phyloP scores from a whole-genome alignment of 92 coral and sea anemone species.

The Porites lobata region DNA sequence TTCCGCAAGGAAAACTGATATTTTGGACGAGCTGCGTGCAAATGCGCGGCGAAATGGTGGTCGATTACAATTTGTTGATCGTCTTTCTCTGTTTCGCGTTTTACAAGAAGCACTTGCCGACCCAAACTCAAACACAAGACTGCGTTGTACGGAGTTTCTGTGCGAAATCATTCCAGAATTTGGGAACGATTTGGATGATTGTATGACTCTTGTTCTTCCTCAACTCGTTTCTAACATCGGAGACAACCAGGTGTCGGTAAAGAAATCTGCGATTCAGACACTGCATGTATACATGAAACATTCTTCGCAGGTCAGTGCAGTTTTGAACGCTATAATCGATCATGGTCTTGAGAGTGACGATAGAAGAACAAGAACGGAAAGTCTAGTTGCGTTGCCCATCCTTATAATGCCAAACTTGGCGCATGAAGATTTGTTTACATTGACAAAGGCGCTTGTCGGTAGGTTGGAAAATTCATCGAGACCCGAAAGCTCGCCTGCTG shows the following conservation, averaged over 20 bases:
- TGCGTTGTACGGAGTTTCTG: slow-evolving; percentile 92
- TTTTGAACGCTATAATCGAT: slow-evolving; percentile 93
- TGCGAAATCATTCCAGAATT: slow-evolving; percentile 96
- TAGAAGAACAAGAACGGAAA: slow-evolving; percentile 91
- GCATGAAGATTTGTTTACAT: slow-evolving; percentile 95
- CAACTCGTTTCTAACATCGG: slow-evolving; percentile 96
- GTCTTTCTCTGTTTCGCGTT: slow-evolving; percentile 91
- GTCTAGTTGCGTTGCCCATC: slow-evolving; percentile 95
- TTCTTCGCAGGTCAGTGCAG: slow-evolving; percentile 89
- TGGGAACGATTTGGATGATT: slow-evolving; percentile 93
- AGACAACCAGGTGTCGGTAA: slow-evolving; percentile 91
- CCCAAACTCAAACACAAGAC: slow-evolving; percentile 86
- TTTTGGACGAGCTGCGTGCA: slow-evolving; percentile 89
- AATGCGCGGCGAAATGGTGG: slow-evolving; percentile 98
- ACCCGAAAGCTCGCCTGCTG: slow-evolving; percentile 86
- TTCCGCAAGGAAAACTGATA: slow-evolving; percentile 87
- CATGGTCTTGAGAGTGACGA: slow-evolving; percentile 97
- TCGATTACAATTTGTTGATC: slow-evolving; percentile 95
- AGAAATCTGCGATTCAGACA: slow-evolving; percentile 97
- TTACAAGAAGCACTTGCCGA: slow-evolving; percentile 92
- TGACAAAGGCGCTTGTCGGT: slow-evolving; percentile 94
- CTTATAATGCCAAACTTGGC: slow-evolving; percentile 96
- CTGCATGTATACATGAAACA: slow-evolving; percentile 97
- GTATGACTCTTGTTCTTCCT: slow-evolving; percentile 94
- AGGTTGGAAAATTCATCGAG: slow-evolving; percentile 88